Base-by-base conservation (phyloP, 2,888 invertebrate genomes). In the Lepidochrysops patricia region DNA sequence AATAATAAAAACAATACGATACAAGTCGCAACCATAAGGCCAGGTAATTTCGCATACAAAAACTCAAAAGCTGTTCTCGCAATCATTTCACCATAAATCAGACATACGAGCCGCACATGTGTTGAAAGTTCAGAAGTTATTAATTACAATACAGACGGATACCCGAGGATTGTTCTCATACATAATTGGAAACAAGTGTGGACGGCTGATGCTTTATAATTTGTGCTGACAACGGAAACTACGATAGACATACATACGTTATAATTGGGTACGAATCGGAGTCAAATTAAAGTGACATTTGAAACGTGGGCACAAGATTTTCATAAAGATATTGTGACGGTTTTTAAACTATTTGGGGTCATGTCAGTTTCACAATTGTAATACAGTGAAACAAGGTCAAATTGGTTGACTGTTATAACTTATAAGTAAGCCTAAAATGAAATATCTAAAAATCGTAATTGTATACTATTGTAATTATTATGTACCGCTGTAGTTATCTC, bases 1-100 rank as follows among this genome's bases (percentile, higher is more conserved):
- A n/a, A n/a, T n/a, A n/a, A n/a, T n/a, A n/a, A n/a, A n/a, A n/a
- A n/a, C n/a, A n/a, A n/a, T n/a, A n/a, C 19, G 7, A 23, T 19
- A 43, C 19, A 43, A 7, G 1, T 9, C 9, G 6, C 29, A 6
- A 43, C 2, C 43, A 19, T 34, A 13, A 19, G 6, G 15, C 43
- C 43, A 43, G 43, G 43, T 43, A 23, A 23, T 43, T 23, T 43
- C 6, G 43, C 43, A 43, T 15, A 54, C 29, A 32, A 52, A 32
- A 26, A 12, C 4, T 54, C 13, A 54, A 32, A 54, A 54, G 19
- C 27, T 23, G 43, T 43, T 7, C 52, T 13, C 29, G 57, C 69
- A 68, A 70, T 69, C 69, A 75, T 75, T 77, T 77, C 71, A 74
- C 76, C 75, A 84, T 83, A 84, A 83, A 85, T 84, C 80, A 72